Percentiles rank a stretch among this genome's conserved stretches.
These are phyloP conservation scores for Tachystola acroxantha DNA, from an alignment of 2,888 invertebrate genomes.

Conservation along the genomic window DNA sequence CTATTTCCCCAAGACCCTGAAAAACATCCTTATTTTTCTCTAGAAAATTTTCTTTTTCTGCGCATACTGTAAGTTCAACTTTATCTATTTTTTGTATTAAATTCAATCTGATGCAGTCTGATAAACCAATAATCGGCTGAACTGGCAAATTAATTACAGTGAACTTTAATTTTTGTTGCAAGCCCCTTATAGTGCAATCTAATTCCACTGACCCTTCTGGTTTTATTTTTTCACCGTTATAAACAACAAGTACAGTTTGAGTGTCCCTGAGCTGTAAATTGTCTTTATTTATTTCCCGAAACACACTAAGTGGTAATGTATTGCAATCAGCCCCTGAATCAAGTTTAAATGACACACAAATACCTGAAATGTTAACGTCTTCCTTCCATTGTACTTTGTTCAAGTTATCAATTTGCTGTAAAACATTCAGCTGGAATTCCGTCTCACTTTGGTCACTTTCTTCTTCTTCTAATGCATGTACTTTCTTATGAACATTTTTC, in stretches of 20 bases:
- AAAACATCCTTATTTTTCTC: no score
- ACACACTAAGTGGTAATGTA: conserved; percentile 7
- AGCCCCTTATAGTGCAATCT: conserved; percentile 5
- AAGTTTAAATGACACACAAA: conserved; percentile 7
- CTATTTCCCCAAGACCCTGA: no score
- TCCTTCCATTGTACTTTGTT: no score
- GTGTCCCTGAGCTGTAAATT: conserved; percentile 3
- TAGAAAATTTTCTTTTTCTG: no score
- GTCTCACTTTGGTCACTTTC: conserved; percentile 3
- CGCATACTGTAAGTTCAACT: no score
- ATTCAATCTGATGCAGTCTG: no score
- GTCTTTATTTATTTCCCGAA: not conserved
- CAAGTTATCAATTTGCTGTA: no score
- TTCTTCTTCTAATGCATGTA: no score
- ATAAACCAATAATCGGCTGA: no score
- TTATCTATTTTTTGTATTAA: no score
- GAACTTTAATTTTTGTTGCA: conserved; percentile 6
- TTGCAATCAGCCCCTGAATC: conserved; percentile 14
- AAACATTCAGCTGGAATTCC: conserved; percentile 2
- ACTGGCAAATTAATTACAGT: conserved; percentile 10
- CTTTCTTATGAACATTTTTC: not conserved
- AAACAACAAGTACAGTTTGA: conserved; percentile 4
- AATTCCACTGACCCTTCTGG: conserved; percentile 8
- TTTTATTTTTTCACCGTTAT: conserved; percentile 4
- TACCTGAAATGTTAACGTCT: conserved; percentile 6